A percentile compares a stretch with the other conserved stretches of the same genome.
Evolutionary conservation across 2,113 vertebrate species (phyloP).

Genomic region (Corythornis cristatus): DNA sequence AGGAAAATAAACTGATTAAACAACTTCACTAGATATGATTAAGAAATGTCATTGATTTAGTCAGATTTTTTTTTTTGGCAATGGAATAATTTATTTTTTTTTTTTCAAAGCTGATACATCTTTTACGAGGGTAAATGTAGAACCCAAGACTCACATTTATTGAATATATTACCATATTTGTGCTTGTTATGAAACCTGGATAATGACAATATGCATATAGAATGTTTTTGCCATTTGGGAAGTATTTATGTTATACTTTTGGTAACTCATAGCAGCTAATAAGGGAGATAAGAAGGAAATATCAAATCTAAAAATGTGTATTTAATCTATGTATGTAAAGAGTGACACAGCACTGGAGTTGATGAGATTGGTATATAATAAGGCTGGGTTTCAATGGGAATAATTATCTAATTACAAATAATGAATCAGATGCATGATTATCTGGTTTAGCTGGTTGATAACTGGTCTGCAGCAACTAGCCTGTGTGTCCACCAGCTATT

Average conservation of each 20-base stretch:
- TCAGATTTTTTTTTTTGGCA: not conserved
- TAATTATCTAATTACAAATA: not conserved
- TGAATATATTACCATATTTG: not conserved
- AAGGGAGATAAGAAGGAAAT: not conserved
- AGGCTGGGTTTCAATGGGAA: not conserved
- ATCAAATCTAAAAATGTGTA: not conserved
- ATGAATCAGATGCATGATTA: not conserved
- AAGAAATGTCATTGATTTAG: not conserved
- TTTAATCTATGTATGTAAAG: not conserved
- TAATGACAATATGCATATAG: not conserved
- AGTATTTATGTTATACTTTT: not conserved
- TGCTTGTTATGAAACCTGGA: not conserved
- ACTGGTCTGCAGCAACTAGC: not conserved
- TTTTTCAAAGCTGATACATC: not conserved
- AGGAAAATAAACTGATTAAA: not conserved
- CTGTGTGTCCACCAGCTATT: not conserved
- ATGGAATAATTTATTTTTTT: not conserved
- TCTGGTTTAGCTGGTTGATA: not conserved
- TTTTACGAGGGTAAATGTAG: not conserved
- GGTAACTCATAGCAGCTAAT: not conserved
- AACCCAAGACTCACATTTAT: not conserved
- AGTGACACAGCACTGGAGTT: not conserved
- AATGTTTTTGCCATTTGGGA: not conserved
- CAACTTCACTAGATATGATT: not conserved
- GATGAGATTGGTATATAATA: not conserved